These are phyloP conservation scores for Drosophila rubida DNA, from an alignment of 2,888 invertebrate genomes.

Conservation along the genomic window DNA sequence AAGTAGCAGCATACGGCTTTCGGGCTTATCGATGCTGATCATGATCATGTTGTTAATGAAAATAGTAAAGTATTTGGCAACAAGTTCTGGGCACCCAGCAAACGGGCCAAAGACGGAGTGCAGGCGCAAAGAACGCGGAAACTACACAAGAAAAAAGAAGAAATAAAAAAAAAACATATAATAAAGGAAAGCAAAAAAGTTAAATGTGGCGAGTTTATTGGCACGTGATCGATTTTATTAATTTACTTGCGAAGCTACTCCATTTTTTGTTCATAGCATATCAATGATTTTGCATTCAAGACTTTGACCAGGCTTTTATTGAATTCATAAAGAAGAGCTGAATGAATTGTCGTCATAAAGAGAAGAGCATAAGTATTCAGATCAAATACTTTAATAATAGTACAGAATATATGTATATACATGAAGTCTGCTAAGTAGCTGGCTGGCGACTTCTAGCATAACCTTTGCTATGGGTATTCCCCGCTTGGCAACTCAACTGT, in stretches of 20 bases:
- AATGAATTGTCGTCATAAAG: conserved; percentile 21
- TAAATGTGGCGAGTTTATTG: conserved; percentile 32
- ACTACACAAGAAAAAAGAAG: conserved; percentile 30
- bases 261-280: conserved; percentile 35
- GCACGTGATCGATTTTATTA: conserved; percentile 68
- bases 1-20: conserved; percentile 45
- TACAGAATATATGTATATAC: conserved; percentile 5
- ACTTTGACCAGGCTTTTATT: neutral
- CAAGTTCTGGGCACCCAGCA: conserved; percentile 51
- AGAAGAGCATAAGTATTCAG: conserved; percentile 4
- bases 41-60: conserved; percentile 75
- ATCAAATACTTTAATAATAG: neutral
- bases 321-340: conserved; percentile 9
- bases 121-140: conserved; percentile 59
- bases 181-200: conserved; percentile 23
- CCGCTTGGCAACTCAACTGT: neutral
- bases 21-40: conserved; percentile 63
- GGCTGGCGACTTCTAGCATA: neutral
- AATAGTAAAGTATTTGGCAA: conserved; percentile 52
- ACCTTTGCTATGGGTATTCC: conserved; percentile 11
- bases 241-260: conserved; percentile 33
- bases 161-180: conserved; percentile 25
- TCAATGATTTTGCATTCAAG: conserved; percentile 36
- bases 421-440: neutral
- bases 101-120: conserved; percentile 9